Base-by-base conservation (phyloP, 2,113 vertebrate species). In the Strigops habroptila region DNA sequence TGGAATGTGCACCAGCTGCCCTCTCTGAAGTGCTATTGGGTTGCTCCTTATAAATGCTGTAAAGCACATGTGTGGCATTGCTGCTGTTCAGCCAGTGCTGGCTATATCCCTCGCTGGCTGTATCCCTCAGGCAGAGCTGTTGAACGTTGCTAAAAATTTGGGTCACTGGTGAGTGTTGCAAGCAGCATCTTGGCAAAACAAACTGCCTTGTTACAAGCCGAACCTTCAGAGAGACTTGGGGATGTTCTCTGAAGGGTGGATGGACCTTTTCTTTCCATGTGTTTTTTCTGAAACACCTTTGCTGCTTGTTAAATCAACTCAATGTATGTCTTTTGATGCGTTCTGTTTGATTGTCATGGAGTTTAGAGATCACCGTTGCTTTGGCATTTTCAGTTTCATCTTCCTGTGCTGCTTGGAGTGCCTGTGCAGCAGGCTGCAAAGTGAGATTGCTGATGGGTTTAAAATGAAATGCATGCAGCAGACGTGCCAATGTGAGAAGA, bases 391-490 rank as follows among this genome's bases (percentile, higher is more conserved):
- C 48, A 49, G 49, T 18, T 83, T 81, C 90, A 33, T 18, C 18
- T 86, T 82, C 73, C 80, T 35, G 35, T 6, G 69, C 80, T 44
- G 85, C 88, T 77, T 1, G 1, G 64, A 65, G 60, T 46, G 88
- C 90, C 44, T 37, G 90, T 81, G 90, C 86, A 44, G 88, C 86
- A 55, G 90, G 3, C 0, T 44, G 84, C 46, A n/a, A 23, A 39
- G 87, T 5, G 67, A 67, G 87, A 48, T 51, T 85, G 90, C 90
- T 80, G 62, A 30, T 68, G 95, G 86, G 39, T 71, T 73, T 43
- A 12, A 33, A 51, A 46, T 43, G 93, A 86, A 93, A 92, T 94
- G 94, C 88, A 77, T 91, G 91, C 78, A 73, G 91, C 86, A 82
- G 86, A 86, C 7, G 30, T 89, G 88, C 91, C 86, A 89, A 1